Evolutionary conservation across 2,113 vertebrate species (phyloP).

Genomic region (Pelecanus crispus): DNA sequence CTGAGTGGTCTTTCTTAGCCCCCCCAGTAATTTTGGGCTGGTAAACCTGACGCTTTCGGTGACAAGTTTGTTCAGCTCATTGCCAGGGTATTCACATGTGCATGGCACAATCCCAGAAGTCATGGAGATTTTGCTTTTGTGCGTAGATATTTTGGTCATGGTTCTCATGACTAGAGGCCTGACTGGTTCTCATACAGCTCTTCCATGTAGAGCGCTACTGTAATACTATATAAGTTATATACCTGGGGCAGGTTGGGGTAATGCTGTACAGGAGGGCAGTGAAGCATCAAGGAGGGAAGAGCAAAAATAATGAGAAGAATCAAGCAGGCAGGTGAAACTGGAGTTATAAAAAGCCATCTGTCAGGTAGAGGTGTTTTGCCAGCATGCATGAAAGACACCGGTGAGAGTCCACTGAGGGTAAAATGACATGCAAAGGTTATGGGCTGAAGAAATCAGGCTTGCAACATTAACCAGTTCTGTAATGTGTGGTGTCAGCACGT

Average conservation of each 20-base stretch:
- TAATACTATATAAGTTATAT: rapidly evolving
- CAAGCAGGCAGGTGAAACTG: background rate
- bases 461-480: background rate
- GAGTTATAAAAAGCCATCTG: background rate
- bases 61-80: background rate
- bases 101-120: background rate
- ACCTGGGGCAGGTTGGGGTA: background rate
- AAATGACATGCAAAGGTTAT: background rate
- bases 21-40: background rate
- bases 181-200: background rate
- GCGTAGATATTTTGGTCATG: background rate
- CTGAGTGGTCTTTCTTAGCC: background rate
- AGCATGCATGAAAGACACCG: background rate
- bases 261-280: background rate
- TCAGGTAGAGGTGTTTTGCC: background rate
- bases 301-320: background rate
- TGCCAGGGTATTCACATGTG: background rate
- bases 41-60: background rate
- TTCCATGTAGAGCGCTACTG: background rate
- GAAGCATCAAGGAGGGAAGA: background rate
- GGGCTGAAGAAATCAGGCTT: background rate
- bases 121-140: background rate
- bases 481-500: background rate
- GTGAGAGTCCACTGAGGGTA: background rate
- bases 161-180: background rate